Evolutionary conservation across 2,888 invertebrate genomes (phyloP).

Genomic region (Drosophila diplacantha): DNA sequence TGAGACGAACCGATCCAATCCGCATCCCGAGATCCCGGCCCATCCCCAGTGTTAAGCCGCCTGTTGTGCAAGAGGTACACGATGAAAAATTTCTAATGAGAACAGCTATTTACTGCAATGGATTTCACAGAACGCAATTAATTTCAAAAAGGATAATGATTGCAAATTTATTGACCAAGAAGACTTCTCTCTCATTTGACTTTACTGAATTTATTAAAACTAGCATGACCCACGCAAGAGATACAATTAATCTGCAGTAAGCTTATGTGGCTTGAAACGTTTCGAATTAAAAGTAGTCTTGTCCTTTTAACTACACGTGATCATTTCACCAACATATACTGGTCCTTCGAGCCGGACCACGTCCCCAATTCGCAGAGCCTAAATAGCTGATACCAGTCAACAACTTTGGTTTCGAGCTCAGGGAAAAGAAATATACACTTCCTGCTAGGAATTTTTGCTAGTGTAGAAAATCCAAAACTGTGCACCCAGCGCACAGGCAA

Average conservation of each 20-base stretch:
- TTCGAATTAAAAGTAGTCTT: not conserved
- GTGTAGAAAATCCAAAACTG: slow-evolving; percentile 13
- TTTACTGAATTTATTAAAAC: too few species aligned
- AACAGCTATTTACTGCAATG: not conserved
- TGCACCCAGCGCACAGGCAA: slow-evolving; percentile 26
- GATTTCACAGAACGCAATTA: not conserved
- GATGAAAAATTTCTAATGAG: not conserved
- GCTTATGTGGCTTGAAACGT: not conserved
- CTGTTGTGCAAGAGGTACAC: slow-evolving; percentile 38
- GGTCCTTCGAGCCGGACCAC: not conserved
- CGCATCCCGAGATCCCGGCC: slow-evolving; percentile 26
- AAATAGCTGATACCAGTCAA: not conserved
- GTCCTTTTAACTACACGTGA: not conserved
- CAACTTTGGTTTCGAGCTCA: not conserved
- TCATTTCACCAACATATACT: not conserved
- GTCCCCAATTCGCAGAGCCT: not conserved
- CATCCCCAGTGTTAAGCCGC: slow-evolving; percentile 25
- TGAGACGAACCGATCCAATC: slow-evolving; percentile 59
- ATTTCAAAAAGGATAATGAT: not conserved
- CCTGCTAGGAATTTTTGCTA: not conserved
- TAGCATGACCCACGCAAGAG: not conserved
- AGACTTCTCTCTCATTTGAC: too few species aligned
- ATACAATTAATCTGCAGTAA: too few species aligned
- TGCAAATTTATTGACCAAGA: not conserved
- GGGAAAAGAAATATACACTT: too few species aligned